Base-by-base conservation (phyloP, 2,113 vertebrate genomes). In the Vulpes lagopus region DNA sequence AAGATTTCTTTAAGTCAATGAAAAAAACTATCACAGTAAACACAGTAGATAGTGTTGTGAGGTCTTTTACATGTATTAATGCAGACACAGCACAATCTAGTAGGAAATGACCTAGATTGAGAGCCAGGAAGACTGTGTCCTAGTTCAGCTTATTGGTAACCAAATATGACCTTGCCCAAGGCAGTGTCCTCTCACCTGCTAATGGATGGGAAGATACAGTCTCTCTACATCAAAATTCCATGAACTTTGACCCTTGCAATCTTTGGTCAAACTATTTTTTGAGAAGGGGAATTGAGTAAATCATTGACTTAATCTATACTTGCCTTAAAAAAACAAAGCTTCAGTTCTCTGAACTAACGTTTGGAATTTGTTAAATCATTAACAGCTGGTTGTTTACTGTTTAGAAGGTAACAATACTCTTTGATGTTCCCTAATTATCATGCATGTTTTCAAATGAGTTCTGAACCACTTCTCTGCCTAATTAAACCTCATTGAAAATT, bases 311-410 rank as follows among this genome's bases (percentile, higher is more conserved):
- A 96, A 97, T 89, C 76, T 93, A 84, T 87, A 97, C 55, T 98
- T 98, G 83, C 93, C 95, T 97, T 97, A 89, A 94, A 90, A 97
- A 97, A 96, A 93, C 92, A 92, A 93, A 96, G 86, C 92, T 97
- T 83, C n/a, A 38, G 91, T 78, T 95, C 97, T 97, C 98, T 94
- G 94, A 86, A 95, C 96, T 94, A 76, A 94, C 94, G 59, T 98
- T 98, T 98, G 90, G 96, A 98, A 98, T 98, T 96, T 97, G 98
- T 98, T 98, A 99, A 98, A 99, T 99, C 98, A 99, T 98, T 98
- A 98, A 95, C 96, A 0, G 0, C 92, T 85, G 74, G 67, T 96
- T 97, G 93, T 97, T 98, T 98, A 91, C 85, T 95, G 85, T 94
- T 57, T 98, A 89, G 89, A 93, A 96, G 93, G 86, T 95, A 98